A percentile compares a stretch with the other conserved stretches of the same genome.
These are phyloP conservation scores for Hydractinia echinata DNA, from an alignment of 30 jellyfish, hydroid and myxozoan genomes.

Conservation along the genomic window DNA sequence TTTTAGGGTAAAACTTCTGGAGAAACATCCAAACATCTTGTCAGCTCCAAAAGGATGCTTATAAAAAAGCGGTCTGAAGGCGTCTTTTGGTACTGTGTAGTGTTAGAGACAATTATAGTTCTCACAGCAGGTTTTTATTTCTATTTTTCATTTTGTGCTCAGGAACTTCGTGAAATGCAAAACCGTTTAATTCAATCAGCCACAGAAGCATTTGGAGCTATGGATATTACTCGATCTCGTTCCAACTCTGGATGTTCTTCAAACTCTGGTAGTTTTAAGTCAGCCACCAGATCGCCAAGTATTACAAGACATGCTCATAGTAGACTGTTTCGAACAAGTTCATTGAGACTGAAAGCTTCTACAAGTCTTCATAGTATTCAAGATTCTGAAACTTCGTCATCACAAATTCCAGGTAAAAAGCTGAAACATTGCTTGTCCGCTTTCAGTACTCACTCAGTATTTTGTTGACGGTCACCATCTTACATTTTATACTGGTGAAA, in stretches of 20 bases:
- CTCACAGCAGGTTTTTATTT: not conserved
- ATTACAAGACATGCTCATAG: conserved; percentile 45
- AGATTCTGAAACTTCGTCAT: conserved; percentile 23
- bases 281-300: conserved; percentile 36
- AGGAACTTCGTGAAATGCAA: conserved; percentile 97
- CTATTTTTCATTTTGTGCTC: not conserved
- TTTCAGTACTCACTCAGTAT: no score
- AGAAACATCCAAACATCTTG: no score
- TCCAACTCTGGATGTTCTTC: conserved; percentile 70
- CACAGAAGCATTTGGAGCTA: conserved; percentile 83
- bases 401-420: no score
- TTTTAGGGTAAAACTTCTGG: no score
- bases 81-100: no score
- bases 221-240: conserved; percentile 73
- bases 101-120: no score
- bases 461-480: no score
- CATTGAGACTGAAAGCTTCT: conserved; percentile 54
- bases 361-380: conserved; percentile 65
- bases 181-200: conserved; percentile 91
- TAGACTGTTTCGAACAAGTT: conserved; percentile 41
- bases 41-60: no score
- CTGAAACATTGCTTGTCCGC: no score
- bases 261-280: conserved; percentile 53
- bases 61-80: no score
- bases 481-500: no score